Base-by-base conservation (phyloP, 37 sponge, comb jelly and placozoan genomes). In the Mnemiopsis leidyi region DNA sequence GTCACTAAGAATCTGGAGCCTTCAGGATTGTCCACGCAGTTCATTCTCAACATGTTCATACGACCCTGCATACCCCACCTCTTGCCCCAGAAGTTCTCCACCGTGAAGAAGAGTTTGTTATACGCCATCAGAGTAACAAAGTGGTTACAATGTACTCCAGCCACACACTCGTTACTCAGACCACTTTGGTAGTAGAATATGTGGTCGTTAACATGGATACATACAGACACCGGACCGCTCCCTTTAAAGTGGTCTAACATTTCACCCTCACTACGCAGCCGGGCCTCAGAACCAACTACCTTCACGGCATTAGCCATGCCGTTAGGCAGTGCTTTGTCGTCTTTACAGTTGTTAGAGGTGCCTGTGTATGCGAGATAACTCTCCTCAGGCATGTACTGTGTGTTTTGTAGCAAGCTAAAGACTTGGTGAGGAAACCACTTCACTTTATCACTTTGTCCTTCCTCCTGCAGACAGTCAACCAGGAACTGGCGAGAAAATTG, bases 141-240 rank as follows among this genome's bases (percentile, higher is more conserved):
- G 79, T 77, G 79, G 18, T 77, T 77, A 32, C 79, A 77, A 26
- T 77, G 79, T 28, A 77, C 0, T 1, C 79, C 79, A 9, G 79
- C 79, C 16, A 77, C 18, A 32, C 79, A 77, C 36, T 77, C 79
- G 32, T 77, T 77, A 21, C 9, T 20, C 32, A 33, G 20, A 20
- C 79, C 79, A 77, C 79, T 77, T 32, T 77, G 79, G 79, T 77
- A 77, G 79, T 31, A 77, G 36, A 77, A 77, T 31, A 77, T 34
- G 20, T 32, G 34, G 1, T 77, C 79, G 79, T 77, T 28, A 0
- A 77, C 79, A 36, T 77, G 79, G 26, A 77, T 77, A 32, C 79
- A 77, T 26, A 77, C 79, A 32, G 36, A 26, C 1, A 77, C 32
- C 2, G 79, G 79, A 32, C 79, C 79, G 18, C 79, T 26, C 9